A percentile compares a stretch with the other conserved stretches of the same genome.
phyloP scores from a whole-genome alignment of 2,113 vertebrate genomes.

The Cariama cristata region DNA sequence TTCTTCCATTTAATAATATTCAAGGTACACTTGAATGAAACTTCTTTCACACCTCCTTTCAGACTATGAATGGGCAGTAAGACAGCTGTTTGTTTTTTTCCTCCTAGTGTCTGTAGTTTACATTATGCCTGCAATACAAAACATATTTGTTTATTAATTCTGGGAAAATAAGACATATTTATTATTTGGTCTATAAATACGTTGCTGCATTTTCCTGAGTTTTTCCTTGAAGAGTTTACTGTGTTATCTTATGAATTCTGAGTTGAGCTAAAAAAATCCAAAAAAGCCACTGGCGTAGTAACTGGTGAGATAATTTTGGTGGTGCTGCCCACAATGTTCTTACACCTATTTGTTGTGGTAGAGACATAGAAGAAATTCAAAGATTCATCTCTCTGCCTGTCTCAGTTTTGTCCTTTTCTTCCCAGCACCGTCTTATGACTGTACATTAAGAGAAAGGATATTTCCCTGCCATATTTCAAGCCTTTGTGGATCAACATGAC shows the following conservation, averaged over 20 bases:
- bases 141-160: not conserved
- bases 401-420: not conserved
- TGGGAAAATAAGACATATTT: not conserved
- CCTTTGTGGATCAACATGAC: not conserved
- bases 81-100: not conserved
- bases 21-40: not conserved
- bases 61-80: not conserved
- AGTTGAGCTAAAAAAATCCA: not conserved
- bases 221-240: not conserved
- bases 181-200: not conserved
- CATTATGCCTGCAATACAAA: not conserved
- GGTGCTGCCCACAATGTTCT: not conserved
- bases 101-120: not conserved
- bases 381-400: not conserved
- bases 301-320: not conserved
- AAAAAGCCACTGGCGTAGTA: not conserved
- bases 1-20: not conserved
- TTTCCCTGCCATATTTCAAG: not conserved
- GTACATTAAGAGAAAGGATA: not conserved
- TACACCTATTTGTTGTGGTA: not conserved
- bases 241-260: not conserved
- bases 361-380: not conserved
- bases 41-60: not conserved
- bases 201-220: not conserved
- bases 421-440: fast-evolving